Evolutionary conservation across 2,797 vertebrate species (phyloP).

Genomic region (Manis crassicaudata): DNA sequence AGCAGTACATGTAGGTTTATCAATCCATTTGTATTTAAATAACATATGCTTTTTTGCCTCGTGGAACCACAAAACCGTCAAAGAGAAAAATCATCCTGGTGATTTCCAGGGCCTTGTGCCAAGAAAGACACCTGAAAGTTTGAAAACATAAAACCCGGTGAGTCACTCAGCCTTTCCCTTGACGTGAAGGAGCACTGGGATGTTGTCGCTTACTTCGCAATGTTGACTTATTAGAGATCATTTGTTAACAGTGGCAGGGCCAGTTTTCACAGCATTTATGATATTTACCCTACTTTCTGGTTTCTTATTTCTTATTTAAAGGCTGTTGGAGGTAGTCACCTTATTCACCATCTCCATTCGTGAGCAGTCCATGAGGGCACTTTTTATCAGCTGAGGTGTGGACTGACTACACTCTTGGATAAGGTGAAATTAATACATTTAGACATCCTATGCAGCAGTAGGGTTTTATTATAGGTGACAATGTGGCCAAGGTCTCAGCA

Average conservation of each 20-base stretch:
- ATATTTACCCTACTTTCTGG: background rate
- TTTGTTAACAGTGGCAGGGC: background rate
- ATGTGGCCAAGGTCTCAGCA: background rate
- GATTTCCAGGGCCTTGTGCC: slow-evolving; percentile 24
- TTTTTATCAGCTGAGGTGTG: background rate
- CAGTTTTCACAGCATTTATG: background rate
- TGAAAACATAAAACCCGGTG: background rate
- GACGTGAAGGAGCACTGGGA: accelerated
- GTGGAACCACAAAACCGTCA: slow-evolving; percentile 12
- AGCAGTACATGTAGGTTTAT: slow-evolving; percentile 38
- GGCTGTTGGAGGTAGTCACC: background rate
- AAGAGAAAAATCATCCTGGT: slow-evolving; percentile 35
- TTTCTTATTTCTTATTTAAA: slow-evolving; percentile 38
- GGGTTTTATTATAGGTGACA: background rate
- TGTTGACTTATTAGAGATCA: background rate
- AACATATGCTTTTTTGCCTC: slow-evolving; percentile 43
- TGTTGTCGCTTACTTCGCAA: background rate
- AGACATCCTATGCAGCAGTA: background rate
- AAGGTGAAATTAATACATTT: background rate
- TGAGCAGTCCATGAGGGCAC: background rate
- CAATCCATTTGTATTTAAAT: slow-evolving; percentile 70
- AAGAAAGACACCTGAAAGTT: slow-evolving; percentile 52
- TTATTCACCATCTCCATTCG: background rate
- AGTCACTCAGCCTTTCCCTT: background rate
- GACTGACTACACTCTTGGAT: background rate